Base-by-base conservation (phyloP, 2,113 vertebrate genomes). In the Cercocebus atys region DNA sequence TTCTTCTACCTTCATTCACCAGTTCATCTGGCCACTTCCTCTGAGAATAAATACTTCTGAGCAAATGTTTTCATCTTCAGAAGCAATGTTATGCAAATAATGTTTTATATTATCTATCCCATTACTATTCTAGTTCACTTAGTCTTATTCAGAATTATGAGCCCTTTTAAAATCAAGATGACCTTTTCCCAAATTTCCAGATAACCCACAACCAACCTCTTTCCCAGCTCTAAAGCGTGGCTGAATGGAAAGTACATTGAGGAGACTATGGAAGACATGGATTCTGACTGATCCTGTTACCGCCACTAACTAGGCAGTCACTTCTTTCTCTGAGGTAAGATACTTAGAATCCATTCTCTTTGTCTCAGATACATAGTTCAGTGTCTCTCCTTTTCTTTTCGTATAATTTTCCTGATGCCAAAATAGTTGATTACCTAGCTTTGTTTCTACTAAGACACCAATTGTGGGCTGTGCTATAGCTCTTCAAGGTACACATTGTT, bases 81-180 rank as follows among this genome's bases (percentile, higher is more conserved):
- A 96, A 81, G 52, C 45, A 79, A 72, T 22, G 13, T 57, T 73
- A 50, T 45, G 79, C 70, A 88, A 70, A 8, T 38, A 55, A 35
- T 95, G 38, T 47, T 94, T 85, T 59, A 18, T 66, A 40, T 75
- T 75, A 55, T n/a, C 20, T 16, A 17, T 25, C 20, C 25, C 4
- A 3, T 88, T 27, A 32, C n/a, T 73, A 25, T 66, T 87, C 10
- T 13, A 50, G 79, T 76, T 40, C 66, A 59, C 23, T 93, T 86
- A 79, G 45, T 82, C 47, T 97, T 68, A 55, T 78, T 86, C 38
- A 70, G 78, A 90, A 86, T 79, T 61, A 95, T 79, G 45, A 96
- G 45, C 9, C 2, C 43, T 82, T 45, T 83, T 45, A 84, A 93
- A 92, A 75, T 92, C 68, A 90, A 40, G 55, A 94, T 68, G 86